A percentile compares a stretch with the other conserved stretches of the same genome.
These are phyloP conservation scores for Orbicella faveolata DNA, from an alignment of 64 coral and sea anemone species.

Conservation along the genomic window DNA sequence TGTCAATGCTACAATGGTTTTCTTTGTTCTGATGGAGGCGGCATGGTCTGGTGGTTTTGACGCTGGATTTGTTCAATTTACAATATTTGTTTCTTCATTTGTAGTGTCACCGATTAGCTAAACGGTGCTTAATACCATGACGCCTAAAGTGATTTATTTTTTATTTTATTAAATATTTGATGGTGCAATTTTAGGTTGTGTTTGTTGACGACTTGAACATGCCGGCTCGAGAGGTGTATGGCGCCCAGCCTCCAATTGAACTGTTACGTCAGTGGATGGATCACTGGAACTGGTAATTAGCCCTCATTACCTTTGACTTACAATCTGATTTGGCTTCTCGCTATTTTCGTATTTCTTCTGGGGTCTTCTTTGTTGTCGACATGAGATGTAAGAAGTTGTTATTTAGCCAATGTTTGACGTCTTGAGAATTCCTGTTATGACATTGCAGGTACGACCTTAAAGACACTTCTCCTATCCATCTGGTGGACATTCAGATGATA, in stretches of 20 bases:
- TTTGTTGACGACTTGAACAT: constrained; percentile 99
- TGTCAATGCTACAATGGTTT: too few species aligned
- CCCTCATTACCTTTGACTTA: background rate
- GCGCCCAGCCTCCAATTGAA: constrained; percentile 96
- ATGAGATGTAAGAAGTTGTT: too few species aligned
- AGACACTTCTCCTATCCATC: constrained; percentile 95
- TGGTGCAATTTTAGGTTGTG: constrained; percentile 61
- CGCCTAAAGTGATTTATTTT: background rate
- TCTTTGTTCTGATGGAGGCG: too few species aligned
- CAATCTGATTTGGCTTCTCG: background rate
- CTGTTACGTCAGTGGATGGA: constrained; percentile 97
- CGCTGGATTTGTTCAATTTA: too few species aligned
- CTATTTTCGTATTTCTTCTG: too few species aligned
- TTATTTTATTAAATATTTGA: background rate
- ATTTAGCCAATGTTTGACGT: too few species aligned
- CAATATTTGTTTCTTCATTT: too few species aligned
- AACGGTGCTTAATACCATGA: too few species aligned
- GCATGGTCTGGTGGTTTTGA: too few species aligned
- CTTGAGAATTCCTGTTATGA: too few species aligned
- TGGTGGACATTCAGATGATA: constrained; percentile 98
- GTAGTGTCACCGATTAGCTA: too few species aligned
- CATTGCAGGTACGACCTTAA: constrained; percentile 90
- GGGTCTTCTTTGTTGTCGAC: too few species aligned
- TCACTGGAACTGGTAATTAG: constrained; percentile 94
- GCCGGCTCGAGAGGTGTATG: constrained; percentile 95